A percentile compares a stretch with the other conserved stretches of the same genome.
Evolutionary conservation across 2,888 invertebrate species (phyloP).

Genomic region (Hipparchia semele): DNA sequence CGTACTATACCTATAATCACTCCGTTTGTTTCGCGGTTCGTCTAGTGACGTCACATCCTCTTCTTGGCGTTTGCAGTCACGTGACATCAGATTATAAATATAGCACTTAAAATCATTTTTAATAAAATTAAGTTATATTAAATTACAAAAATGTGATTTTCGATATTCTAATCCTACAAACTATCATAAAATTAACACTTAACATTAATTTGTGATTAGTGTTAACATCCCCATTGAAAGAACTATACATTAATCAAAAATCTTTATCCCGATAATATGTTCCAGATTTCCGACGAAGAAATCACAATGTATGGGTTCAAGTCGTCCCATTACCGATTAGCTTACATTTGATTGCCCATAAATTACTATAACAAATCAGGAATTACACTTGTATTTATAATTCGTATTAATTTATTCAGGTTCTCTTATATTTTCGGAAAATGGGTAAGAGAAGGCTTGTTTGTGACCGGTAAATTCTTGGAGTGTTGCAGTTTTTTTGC

Average conservation of each 20-base stretch:
- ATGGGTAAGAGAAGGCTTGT: constrained; percentile 46
- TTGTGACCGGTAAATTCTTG: constrained; percentile 19
- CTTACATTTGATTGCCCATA: constrained; percentile 42
- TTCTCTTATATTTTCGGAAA: constrained; percentile 41
- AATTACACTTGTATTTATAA: not conserved
- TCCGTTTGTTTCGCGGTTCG: no score
- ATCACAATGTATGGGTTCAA: constrained; percentile 40
- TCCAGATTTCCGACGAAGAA: constrained; percentile 44
- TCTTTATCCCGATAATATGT: constrained; percentile 26
- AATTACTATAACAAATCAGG: constrained; percentile 1
- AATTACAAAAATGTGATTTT: no score
- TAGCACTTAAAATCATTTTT: no score
- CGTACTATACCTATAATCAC: no score
- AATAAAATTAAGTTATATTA: no score
- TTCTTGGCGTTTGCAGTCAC: no score
- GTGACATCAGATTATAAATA: no score
- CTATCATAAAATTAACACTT: no score
- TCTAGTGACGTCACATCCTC: no score
- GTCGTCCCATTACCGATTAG: constrained; percentile 40
- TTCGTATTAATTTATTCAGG: constrained; percentile 45
- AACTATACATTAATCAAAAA: not conserved
- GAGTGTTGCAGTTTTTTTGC: constrained; percentile 20
- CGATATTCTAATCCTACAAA: no score
- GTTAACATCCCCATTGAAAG: no score
- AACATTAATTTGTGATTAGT: no score